Conservation (phyloP, 1,140 invertebrate species). For the Trichomalopsis sarcophagae region DNA sequence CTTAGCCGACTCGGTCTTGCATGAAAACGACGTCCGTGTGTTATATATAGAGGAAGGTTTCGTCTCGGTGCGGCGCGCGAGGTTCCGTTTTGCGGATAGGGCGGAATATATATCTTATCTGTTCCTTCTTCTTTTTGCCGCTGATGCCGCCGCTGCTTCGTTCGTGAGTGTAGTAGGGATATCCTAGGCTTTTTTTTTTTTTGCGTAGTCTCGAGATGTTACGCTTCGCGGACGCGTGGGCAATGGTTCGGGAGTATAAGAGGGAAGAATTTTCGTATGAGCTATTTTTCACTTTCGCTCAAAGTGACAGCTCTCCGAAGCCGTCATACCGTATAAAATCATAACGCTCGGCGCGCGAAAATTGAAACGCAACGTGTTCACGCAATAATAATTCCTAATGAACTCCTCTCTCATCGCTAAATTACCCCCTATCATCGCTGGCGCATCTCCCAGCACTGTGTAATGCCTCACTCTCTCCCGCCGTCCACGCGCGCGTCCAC, state of each 20-base stretch:
- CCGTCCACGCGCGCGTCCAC: background rate
- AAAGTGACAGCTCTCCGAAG: background rate
- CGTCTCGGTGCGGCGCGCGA: background rate
- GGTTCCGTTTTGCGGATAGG: constrained; percentile 36
- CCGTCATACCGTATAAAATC: background rate
- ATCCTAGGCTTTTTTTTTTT: background rate
- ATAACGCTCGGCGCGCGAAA: background rate
- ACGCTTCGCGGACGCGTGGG: background rate
- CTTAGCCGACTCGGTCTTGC: constrained; percentile 41
- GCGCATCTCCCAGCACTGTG: no score
- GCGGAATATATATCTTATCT: background rate
- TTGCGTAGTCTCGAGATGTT: background rate
- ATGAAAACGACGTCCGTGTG: constrained; percentile 52
- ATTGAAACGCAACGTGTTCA: background rate
- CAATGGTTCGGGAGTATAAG: background rate
- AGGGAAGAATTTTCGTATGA: constrained; percentile 26
- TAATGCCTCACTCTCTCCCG: background rate
- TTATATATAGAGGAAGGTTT: background rate
- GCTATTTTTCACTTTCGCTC: background rate
- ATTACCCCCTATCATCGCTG: background rate
- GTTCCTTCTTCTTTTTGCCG: background rate
- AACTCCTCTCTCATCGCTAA: constrained; percentile 25
- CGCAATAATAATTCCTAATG: constrained; percentile 13
- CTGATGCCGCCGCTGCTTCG: background rate
- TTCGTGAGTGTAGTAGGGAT: background rate